Evolutionary conservation across 53 echinoderm and acorn worm species (phyloP).

Genomic region (Henricia sp.): DNA sequence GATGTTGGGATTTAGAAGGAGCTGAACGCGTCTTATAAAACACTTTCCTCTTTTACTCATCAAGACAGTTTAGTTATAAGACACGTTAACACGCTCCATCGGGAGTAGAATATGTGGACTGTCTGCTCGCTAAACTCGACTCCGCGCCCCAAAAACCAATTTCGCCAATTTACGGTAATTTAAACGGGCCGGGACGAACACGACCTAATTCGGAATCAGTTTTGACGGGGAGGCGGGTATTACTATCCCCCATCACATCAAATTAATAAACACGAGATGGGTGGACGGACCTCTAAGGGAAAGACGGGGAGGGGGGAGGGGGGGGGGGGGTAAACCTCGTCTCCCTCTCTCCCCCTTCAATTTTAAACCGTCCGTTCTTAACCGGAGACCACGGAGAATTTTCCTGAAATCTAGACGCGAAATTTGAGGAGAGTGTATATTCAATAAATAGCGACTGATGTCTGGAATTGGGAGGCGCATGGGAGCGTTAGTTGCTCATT

Average conservation of each 20-base stretch:
- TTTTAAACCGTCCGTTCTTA: background rate
- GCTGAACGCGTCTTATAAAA: slow-evolving; percentile 41
- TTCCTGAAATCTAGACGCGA: slow-evolving; percentile 44
- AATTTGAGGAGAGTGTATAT: slow-evolving; percentile 46
- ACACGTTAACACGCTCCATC: background rate
- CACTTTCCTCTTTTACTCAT: background rate
- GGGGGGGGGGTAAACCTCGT: too few species aligned
- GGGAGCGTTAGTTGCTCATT: slow-evolving; percentile 48
- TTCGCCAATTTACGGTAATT: slow-evolving; percentile 58
- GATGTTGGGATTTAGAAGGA: slow-evolving; percentile 27
- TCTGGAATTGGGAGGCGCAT: slow-evolving; percentile 14
- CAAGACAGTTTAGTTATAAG: slow-evolving; percentile 14
- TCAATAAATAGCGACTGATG: slow-evolving; percentile 56
- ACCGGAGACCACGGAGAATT: background rate
- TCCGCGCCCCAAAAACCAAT: slow-evolving; percentile 51
- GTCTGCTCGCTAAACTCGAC: background rate
- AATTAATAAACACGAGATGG: slow-evolving; percentile 51
- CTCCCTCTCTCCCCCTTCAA: background rate
- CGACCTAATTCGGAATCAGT: slow-evolving; percentile 31
- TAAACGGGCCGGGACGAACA: slow-evolving; percentile 48
- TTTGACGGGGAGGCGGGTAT: slow-evolving; percentile 29
- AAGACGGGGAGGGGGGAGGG: background rate
- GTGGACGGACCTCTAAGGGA: too few species aligned
- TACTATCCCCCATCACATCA: slow-evolving; percentile 45
- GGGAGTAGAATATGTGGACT: background rate